Percentiles rank a stretch among this genome's conserved stretches.
Evolutionary conservation across 2,797 vertebrate genomes (phyloP).

Genomic region (Loris lydekkerianus): DNA sequence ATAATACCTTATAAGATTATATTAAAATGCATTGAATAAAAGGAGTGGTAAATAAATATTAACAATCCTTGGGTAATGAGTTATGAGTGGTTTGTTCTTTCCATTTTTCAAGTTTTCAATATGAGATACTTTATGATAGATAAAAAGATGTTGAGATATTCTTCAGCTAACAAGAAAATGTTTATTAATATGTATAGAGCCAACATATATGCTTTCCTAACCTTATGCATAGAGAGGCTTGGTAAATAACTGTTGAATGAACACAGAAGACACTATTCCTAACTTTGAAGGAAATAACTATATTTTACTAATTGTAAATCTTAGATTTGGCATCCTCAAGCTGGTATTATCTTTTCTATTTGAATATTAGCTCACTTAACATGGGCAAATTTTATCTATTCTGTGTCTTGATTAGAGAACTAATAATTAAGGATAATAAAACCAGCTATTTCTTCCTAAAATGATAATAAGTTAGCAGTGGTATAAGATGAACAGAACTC

Average conservation of each 20-base stretch:
- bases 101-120: slow-evolving; percentile 38
- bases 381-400: not conserved
- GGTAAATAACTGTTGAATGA: slow-evolving; percentile 7
- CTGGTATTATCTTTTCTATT: not conserved
- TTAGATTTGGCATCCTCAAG: not conserved
- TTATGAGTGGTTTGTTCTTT: slow-evolving; percentile 15
- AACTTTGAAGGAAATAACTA: slow-evolving; percentile 36
- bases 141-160: not conserved
- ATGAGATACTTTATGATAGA: slow-evolving; percentile 11
- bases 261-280: not conserved
- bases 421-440: slow-evolving; percentile 45
- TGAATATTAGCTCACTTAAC: slow-evolving; percentile 2
- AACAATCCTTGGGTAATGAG: slow-evolving; percentile 22
- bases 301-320: slow-evolving; percentile 44
- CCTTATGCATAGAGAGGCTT: not conserved
- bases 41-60: slow-evolving; percentile 32
- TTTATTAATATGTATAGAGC: slow-evolving; percentile 12
- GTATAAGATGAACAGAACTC: not conserved
- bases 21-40: slow-evolving; percentile 14
- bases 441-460: slow-evolving; percentile 30
- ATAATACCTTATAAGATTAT: not conserved
- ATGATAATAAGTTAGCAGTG: slow-evolving; percentile 32
- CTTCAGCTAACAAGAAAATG: slow-evolving; percentile 38
- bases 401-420: slow-evolving; percentile 15
- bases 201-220: not conserved